phyloP scores from a whole-genome alignment of 2,113 vertebrate species.

The Mohoua ochrocephala region DNA sequence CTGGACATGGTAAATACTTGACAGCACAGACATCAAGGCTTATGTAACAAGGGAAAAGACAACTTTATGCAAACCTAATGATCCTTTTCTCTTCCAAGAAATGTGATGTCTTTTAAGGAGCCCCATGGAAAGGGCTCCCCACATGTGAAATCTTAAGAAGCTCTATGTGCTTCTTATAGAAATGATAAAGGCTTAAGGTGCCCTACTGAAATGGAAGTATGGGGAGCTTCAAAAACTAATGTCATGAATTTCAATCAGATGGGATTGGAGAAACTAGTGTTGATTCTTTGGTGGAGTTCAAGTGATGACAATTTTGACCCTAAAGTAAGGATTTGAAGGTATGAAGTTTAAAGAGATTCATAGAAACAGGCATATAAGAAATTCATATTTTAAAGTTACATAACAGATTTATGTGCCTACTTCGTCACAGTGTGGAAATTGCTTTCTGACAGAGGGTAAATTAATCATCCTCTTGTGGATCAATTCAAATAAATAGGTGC shows the following conservation, averaged over 20 bases:
- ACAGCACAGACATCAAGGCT: neutral
- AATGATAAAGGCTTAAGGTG: neutral
- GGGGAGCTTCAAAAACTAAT: accelerated
- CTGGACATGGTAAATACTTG: neutral
- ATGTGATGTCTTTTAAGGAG: neutral
- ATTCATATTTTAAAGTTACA: neutral
- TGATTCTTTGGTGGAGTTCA: neutral
- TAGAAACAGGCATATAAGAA: neutral
- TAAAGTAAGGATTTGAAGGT: neutral
- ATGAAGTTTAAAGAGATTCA: neutral
- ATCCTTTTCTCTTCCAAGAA: neutral
- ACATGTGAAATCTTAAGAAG: neutral
- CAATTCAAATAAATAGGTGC: constrained; percentile 15
- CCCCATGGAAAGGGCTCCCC: neutral
- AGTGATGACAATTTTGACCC: neutral
- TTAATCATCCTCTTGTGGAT: constrained; percentile 9
- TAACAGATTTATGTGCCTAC: neutral
- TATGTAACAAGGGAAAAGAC: neutral
- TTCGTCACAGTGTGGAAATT: neutral
- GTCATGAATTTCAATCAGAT: neutral
- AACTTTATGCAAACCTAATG: neutral
- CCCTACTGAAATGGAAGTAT: neutral
- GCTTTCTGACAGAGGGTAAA: neutral
- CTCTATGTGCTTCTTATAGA: neutral
- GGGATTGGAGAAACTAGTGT: neutral